These are phyloP conservation scores for Caenorhabditis uteleia DNA, from an alignment of 2,888 invertebrate genomes.

Conservation along the genomic window DNA sequence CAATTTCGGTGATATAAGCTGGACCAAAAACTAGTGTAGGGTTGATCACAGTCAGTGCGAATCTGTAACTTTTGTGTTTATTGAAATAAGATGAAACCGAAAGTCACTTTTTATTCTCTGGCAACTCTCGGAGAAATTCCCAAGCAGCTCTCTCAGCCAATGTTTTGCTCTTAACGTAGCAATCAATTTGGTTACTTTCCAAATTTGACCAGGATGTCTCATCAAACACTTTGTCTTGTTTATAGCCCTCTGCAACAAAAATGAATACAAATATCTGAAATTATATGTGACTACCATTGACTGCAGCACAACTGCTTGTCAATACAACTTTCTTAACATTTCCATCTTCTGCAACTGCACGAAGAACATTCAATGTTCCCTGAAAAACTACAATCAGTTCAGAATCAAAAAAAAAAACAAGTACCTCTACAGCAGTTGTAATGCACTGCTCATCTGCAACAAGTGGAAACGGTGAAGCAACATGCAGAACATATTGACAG, in stretches of 20 bases:
- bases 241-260: slow-evolving; percentile 61
- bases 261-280: background rate
- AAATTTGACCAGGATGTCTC: slow-evolving; percentile 64
- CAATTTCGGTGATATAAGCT: slow-evolving; percentile 68
- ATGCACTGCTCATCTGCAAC: slow-evolving; percentile 60
- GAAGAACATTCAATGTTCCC: slow-evolving; percentile 56
- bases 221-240: slow-evolving; percentile 54
- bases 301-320: slow-evolving; percentile 73
- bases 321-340: slow-evolving; percentile 73
- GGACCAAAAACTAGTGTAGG: slow-evolving; percentile 74
- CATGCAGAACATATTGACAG: slow-evolving; percentile 65
- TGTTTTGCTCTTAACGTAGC: slow-evolving; percentile 71
- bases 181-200: slow-evolving; percentile 45
- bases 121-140: slow-evolving; percentile 71
- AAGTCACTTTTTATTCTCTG: slow-evolving; percentile 23
- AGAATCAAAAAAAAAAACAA: background rate
- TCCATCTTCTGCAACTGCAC: slow-evolving; percentile 66
- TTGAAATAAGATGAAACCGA: background rate
- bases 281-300: slow-evolving; percentile 65
- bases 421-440: slow-evolving; percentile 45
- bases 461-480: slow-evolving; percentile 68
- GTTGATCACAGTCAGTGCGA: slow-evolving; percentile 73
- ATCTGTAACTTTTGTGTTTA: slow-evolving; percentile 65
- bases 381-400: slow-evolving; percentile 2
- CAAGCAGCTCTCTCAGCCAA: slow-evolving; percentile 74